Evolutionary conservation across 2,797 vertebrate genomes (phyloP).

Genomic region (Sardinella longiceps): DNA sequence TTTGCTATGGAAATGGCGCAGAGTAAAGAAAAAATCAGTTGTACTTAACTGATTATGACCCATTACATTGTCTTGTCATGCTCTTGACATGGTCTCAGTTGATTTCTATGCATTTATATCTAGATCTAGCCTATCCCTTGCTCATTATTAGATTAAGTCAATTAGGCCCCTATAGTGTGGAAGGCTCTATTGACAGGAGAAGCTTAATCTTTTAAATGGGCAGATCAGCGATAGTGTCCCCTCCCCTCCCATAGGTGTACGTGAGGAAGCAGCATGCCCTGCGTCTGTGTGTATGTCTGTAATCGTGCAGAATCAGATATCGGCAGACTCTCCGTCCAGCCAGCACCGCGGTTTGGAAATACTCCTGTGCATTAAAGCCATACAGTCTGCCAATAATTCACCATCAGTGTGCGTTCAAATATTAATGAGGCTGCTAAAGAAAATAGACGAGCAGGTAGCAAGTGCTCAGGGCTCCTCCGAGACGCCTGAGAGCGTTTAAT

Average conservation of each 20-base stretch:
- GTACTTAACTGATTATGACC: neutral
- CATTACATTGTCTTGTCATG: neutral
- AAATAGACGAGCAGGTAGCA: neutral
- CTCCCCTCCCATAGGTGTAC: neutral
- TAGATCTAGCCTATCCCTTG: neutral
- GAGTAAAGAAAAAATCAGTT: neutral
- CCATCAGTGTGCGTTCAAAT: neutral
- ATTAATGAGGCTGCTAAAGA: neutral
- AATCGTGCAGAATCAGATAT: no score
- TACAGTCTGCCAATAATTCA: neutral
- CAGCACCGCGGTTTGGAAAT: neutral
- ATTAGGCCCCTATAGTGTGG: neutral
- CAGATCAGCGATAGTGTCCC: no score
- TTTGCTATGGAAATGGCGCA: neutral
- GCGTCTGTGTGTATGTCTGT: neutral
- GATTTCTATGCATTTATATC: neutral
- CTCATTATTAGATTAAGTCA: neutral
- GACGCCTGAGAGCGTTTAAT: neutral
- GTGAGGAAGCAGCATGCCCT: neutral
- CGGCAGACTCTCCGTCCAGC: neutral
- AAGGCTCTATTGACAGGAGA: neutral
- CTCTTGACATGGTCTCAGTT: neutral
- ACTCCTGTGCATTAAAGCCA: neutral
- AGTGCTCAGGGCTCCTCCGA: neutral
- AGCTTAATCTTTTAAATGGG: slow-evolving; percentile 4